A percentile compares a stretch with the other conserved stretches of the same genome.
phyloP scores from a whole-genome alignment of 1,140 invertebrate species.

The Leucophenga varia region DNA sequence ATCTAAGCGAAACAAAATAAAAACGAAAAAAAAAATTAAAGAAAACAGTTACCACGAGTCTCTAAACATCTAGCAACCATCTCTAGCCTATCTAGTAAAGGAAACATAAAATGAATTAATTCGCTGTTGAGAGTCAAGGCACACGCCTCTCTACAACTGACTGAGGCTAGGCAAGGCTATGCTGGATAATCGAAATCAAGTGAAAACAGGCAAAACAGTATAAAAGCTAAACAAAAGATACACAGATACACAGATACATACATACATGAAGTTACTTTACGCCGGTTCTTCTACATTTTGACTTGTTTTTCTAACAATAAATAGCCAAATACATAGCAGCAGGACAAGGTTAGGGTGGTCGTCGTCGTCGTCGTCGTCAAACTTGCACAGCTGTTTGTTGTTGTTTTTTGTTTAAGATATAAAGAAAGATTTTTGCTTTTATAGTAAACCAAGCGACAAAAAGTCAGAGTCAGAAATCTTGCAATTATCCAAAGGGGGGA shows the following conservation, averaged over 20 bases:
- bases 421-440: too few relatives aligned
- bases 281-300: too few relatives aligned
- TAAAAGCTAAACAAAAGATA: too few relatives aligned
- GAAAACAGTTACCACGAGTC: not conserved
- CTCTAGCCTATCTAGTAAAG: too few relatives aligned
- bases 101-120: constrained; percentile 54
- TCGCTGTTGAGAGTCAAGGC: constrained; percentile 36
- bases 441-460: constrained; percentile 32
- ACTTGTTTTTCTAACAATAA: not conserved
- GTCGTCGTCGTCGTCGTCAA: too few relatives aligned
- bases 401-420: too few relatives aligned
- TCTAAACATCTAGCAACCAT: constrained; percentile 15
- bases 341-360: constrained; percentile 44
- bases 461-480: constrained; percentile 39
- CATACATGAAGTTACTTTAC: not conserved
- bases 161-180: constrained; percentile 14
- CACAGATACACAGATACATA: not conserved
- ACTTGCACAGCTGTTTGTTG: too few relatives aligned
- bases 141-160: not conserved
- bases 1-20: too few relatives aligned
- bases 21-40: too few relatives aligned
- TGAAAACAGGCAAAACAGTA: constrained; percentile 40
- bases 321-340: too few relatives aligned
- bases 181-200: constrained; percentile 48
- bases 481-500: constrained; percentile 36